phyloP scores from a whole-genome alignment of 2,113 vertebrate genomes.

The Cyanoderma ruficeps region DNA sequence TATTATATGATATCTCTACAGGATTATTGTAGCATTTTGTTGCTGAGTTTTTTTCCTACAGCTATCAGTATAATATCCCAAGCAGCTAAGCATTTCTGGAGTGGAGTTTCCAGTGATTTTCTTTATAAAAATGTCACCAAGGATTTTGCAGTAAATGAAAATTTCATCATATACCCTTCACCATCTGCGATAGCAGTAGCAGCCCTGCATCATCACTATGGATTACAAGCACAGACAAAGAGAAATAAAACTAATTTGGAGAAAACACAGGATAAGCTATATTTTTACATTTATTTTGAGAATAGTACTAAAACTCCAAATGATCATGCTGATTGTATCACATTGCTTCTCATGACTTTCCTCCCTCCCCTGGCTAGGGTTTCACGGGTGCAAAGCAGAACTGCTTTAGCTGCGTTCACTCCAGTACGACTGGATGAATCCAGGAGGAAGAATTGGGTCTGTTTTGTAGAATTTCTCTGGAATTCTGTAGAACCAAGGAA shows the following conservation, averaged over 20 bases:
- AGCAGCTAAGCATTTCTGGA: neutral
- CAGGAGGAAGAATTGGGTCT: neutral
- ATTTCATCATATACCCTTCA: neutral
- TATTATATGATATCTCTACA: neutral
- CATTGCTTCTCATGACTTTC: neutral
- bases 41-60: neutral
- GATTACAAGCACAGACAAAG: neutral
- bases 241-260: neutral
- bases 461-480: neutral
- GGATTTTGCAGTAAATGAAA: neutral
- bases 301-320: neutral
- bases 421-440: neutral
- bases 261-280: neutral
- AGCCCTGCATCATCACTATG: fast-evolving
- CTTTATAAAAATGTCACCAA: neutral
- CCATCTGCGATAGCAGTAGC: neutral
- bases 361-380: neutral
- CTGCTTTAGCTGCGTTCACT: neutral
- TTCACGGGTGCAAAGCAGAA: neutral
- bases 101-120: neutral
- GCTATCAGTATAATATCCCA: neutral
- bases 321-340: neutral
- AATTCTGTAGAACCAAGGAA: neutral
- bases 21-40: neutral
- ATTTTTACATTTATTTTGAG: neutral